Percentiles rank a stretch among this genome's conserved stretches.
These are phyloP conservation scores for Lamellibrachia columna DNA, from an alignment of 2,888 invertebrate genomes.

Conservation along the genomic window DNA sequence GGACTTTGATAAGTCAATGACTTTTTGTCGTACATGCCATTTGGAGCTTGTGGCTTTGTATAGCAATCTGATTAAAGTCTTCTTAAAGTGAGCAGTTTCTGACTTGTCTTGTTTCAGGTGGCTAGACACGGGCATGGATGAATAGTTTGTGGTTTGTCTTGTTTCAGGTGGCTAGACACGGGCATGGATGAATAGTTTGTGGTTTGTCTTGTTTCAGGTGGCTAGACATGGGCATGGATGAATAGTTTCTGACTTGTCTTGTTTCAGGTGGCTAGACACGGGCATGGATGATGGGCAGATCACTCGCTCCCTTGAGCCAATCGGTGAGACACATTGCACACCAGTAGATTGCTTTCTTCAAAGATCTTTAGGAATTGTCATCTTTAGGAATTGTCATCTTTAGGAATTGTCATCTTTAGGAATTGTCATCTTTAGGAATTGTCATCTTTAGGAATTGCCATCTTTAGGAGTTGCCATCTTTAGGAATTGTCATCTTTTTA, in stretches of 20 bases:
- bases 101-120: slow-evolving; percentile 57
- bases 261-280: too few relatives aligned
- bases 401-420: too few relatives aligned
- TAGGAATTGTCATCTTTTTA: too few relatives aligned
- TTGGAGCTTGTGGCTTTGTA: too few relatives aligned
- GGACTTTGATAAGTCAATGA: not conserved
- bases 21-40: not conserved
- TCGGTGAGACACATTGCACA: slow-evolving; percentile 51
- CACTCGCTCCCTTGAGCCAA: slow-evolving; percentile 60
- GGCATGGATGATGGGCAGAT: slow-evolving; percentile 63
- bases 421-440: too few relatives aligned
- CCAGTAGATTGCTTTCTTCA: not conserved
- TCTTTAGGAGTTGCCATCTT: too few relatives aligned
- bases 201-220: not conserved
- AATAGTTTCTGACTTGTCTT: too few relatives aligned
- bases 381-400: too few relatives aligned
- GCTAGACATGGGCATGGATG: too few relatives aligned
- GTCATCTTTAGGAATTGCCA: too few relatives aligned
- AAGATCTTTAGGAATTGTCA: too few relatives aligned
- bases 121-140: slow-evolving; percentile 65
- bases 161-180: slow-evolving; percentile 66
- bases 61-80: not conserved
- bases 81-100: not conserved
- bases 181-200: slow-evolving; percentile 55
- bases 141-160: slow-evolving; percentile 28